Conservation (phyloP, 1,140 invertebrate species). For the Panagrolaimus sp. region DNA sequence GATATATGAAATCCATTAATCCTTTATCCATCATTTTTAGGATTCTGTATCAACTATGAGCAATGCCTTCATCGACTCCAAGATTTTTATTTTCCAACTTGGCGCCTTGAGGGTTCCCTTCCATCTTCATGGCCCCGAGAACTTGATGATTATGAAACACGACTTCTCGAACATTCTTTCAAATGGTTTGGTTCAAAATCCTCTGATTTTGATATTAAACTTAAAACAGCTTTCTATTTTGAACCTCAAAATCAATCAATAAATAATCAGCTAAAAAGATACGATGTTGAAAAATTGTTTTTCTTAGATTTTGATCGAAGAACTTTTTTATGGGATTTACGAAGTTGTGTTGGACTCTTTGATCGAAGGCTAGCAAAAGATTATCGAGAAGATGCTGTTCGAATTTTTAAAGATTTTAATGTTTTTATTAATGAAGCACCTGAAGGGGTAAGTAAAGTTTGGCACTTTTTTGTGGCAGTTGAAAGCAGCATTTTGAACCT, state of each 20-base stretch:
- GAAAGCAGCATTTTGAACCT: too few species aligned
- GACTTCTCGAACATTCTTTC: slow-evolving; percentile 26
- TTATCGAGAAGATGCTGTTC: slow-evolving; percentile 17
- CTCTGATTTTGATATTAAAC: slow-evolving; percentile 25
- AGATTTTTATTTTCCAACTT: slow-evolving; percentile 36
- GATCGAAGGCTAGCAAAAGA: slow-evolving; percentile 20
- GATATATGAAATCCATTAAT: too few species aligned
- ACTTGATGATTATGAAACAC: slow-evolving; percentile 24
- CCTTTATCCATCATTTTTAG: neutral
- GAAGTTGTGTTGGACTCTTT: slow-evolving; percentile 28
- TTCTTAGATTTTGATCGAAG: slow-evolving; percentile 4
- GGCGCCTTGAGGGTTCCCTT: slow-evolving; percentile 30
- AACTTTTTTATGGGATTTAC: slow-evolving; percentile 21
- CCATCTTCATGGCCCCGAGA: slow-evolving; percentile 19
- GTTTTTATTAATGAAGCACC: slow-evolving; percentile 12
- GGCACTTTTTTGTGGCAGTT: too few species aligned
- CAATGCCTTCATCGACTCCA: slow-evolving; percentile 23
- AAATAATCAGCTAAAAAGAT: slow-evolving; percentile 1
- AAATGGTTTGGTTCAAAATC: slow-evolving; percentile 29
- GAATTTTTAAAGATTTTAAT: slow-evolving; percentile 14
- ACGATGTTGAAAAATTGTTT: slow-evolving; percentile 18
- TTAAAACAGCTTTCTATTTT: slow-evolving; percentile 28
- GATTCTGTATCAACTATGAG: slow-evolving; percentile 19
- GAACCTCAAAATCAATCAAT: neutral
- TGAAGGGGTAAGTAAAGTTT: neutral